These are phyloP conservation scores for Athene cunicularia DNA, from an alignment of 2,113 vertebrate genomes.

Conservation along the genomic window DNA sequence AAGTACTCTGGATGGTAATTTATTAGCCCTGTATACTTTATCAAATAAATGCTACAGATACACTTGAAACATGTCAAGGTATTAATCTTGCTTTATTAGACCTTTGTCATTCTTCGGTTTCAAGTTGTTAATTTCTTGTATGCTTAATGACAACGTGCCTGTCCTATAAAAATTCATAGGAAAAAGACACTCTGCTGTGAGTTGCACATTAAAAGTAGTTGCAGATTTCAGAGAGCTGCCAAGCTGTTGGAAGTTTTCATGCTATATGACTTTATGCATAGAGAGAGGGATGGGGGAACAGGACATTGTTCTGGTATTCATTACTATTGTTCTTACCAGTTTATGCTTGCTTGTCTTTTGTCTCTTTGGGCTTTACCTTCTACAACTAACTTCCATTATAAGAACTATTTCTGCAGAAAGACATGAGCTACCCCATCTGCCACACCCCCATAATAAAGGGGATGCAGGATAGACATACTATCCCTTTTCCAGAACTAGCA, in stretches of 20 bases:
- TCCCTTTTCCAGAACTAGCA: background rate
- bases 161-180: background rate
- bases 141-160: background rate
- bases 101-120: background rate
- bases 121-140: background rate
- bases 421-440: background rate
- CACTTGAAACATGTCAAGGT: background rate
- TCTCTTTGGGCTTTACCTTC: background rate
- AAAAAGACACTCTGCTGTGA: background rate
- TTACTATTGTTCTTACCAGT: background rate
- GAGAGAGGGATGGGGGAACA: background rate
- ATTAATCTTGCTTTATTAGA: background rate
- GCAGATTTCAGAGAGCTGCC: background rate
- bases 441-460: background rate
- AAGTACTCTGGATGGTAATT: background rate
- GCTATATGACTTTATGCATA: background rate
- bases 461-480: background rate
- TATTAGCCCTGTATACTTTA: background rate
- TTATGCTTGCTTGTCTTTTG: background rate
- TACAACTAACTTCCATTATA: background rate
- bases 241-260: background rate
- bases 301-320: background rate
- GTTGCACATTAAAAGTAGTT: background rate
- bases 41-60: background rate
- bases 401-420: background rate